Base-by-base conservation (phyloP, 2,797 vertebrate genomes). In the Platyrinchus mystaceus region DNA sequence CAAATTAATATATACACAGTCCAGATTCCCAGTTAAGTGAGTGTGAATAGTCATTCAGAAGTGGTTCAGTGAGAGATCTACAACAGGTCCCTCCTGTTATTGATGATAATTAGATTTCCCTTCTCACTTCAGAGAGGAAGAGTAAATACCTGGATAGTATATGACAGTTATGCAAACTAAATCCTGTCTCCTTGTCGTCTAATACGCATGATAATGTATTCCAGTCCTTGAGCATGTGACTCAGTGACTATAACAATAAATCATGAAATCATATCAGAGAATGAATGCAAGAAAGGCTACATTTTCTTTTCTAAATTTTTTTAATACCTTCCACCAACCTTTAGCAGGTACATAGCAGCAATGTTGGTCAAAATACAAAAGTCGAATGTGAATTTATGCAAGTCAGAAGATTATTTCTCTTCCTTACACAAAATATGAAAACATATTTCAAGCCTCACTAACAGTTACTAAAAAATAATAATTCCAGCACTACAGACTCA, bases 251-350 rank as follows among this genome's bases (percentile, higher is more conserved):
- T 18, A 50, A 14, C 0, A 7, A 19, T 14, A 84, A 81, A 12
- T 56, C 77, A 73, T 20, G 11, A 90, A 95, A 74, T 56, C 52
- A 84, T n/a, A 26, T 63, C 16, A 83, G 46, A 92, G 93, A 80
- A 3, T 58, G 6, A 90, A 82, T 64, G 14, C 39, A 87, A 74
- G 12, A 69, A 26, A 69, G 34, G 26, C 14, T 74, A 32, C 12
- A 44, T 91, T 43, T 4, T 77, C 8, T 53, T 8, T 46, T 50
- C 39, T 12, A 4, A 10, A 1, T 3, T 49, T 46, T 39, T 67
- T 80, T 27, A 15, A 27, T 79, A 52, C 5, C 3, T 63, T 78
- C 36, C 23, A 75, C 13, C 3, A 37, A 34, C 24, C 58, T 56
- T 69, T 63, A 67, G 7, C 12, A 76, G 14, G 11, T 41, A 70